Base-by-base conservation (phyloP, 2,113 vertebrate genomes). In the Sula dactylatra region DNA sequence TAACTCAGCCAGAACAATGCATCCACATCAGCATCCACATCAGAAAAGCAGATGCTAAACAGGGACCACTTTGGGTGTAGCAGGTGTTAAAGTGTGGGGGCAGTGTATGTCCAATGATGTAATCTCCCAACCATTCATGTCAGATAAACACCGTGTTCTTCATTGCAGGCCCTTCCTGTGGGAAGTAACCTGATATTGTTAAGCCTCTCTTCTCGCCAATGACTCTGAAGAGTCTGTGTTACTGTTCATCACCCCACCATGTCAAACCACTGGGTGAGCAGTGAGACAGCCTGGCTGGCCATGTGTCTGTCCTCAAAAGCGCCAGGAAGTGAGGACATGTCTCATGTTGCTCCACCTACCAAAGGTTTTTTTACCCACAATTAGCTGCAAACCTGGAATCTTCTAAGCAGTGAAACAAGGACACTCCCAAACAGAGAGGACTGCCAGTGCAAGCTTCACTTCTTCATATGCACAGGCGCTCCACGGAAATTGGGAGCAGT, bases 1-100 rank as follows among this genome's bases (percentile, higher is more conserved):
- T 76, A 84, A 27, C 55, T 69, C 29, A 49, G 65, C 38, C 74
- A 95, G 84, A 97, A 97, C 93, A 97, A 95, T 97, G 70, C 44
- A 61, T 42, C 38, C 62, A 7, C 42, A 89, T 70, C 77, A 91
- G 70, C 44, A 61, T 42, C 38, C 62, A 7, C 42, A 89, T 70
- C 77, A 91, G 77, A 96, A 96, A 84, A 82, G 49, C 94, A 96
- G 88, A 76, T 85, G 83, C 69, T 88, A 71, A 96, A 59, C 29
- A 47, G 34, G 56, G 34, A 72, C 20, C n/a, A 6, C 40, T 66
- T 79, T 70, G 91, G 74, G 62, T 82, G 50, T 50, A 90, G 82
- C 91, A 93, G 86, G 77, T 93, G 73, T 76, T 40, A 45, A 44
- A 17, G 21, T 64, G 49, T 54, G 62, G 44, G 58, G 50, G 82